phyloP scores from a whole-genome alignment of 2,888 invertebrate genomes.

The Polymixis lichenea region DNA sequence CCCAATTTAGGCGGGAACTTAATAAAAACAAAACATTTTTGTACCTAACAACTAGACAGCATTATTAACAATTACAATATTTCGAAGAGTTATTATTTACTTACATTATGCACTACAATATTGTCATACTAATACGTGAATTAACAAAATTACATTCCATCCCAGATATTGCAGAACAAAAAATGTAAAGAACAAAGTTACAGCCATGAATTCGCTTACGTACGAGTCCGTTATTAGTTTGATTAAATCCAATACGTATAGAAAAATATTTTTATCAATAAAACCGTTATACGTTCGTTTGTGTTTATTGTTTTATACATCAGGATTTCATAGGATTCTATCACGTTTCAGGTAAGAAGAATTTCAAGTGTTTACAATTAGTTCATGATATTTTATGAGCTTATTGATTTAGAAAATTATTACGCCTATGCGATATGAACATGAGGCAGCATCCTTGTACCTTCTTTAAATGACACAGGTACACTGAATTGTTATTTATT shows the following conservation, averaged over 20 bases:
- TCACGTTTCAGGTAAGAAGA: conserved; percentile 30
- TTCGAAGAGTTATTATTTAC: conserved; percentile 75
- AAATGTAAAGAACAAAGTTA: conserved; percentile 72
- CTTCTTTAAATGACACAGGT: background rate
- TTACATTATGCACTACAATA: conserved; percentile 82
- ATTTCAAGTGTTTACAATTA: background rate
- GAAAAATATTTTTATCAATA: conserved; percentile 85
- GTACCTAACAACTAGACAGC: conserved; percentile 82
- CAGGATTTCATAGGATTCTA: conserved; percentile 71
- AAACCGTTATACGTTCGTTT: conserved; percentile 71
- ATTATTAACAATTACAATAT: conserved; percentile 80
- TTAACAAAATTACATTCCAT: conserved; percentile 80
- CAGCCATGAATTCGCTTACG: conserved; percentile 78
- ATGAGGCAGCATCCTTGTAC: background rate
- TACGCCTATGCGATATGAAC: background rate
- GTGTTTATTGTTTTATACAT: conserved; percentile 68
- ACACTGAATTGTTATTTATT: background rate
- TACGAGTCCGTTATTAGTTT: conserved; percentile 71
- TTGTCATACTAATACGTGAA: conserved; percentile 86
- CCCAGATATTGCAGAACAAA: conserved; percentile 86
- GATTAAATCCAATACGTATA: conserved; percentile 81
- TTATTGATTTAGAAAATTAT: background rate
- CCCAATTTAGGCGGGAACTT: conserved; percentile 75
- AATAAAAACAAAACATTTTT: conserved; percentile 67
- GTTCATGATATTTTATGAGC: background rate